These are phyloP conservation scores for Enteromius mattozi DNA, from an alignment of 2,797 vertebrate species.

Conservation along the genomic window DNA sequence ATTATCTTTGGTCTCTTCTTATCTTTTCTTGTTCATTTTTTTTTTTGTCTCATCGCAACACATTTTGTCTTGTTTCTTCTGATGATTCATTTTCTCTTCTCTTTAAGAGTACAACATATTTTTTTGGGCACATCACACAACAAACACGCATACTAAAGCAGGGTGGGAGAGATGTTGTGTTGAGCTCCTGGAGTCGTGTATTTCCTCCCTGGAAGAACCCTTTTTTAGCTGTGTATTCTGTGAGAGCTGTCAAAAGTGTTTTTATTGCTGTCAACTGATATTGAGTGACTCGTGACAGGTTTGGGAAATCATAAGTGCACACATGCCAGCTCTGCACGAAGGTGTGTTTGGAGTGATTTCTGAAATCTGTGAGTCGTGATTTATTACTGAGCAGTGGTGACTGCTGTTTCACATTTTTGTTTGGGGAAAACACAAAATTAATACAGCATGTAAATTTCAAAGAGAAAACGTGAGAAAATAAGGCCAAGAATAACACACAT, in stretches of 20 bases:
- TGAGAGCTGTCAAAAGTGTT: slow-evolving; percentile 28
- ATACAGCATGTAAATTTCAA: slow-evolving; percentile 49
- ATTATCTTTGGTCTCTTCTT: neutral
- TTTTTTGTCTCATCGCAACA: neutral
- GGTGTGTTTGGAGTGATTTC: slow-evolving; percentile 8
- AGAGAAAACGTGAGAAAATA: slow-evolving; percentile 39
- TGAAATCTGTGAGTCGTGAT: slow-evolving; percentile 19
- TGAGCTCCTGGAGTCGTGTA: neutral
- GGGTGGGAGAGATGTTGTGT: neutral
- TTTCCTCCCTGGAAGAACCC: slow-evolving; percentile 12
- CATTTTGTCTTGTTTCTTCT: neutral
- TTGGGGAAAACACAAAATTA: slow-evolving; percentile 52
- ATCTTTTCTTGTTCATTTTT: neutral
- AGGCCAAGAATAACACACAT: slow-evolving; percentile 59
- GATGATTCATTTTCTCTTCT: neutral
- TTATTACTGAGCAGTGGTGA: slow-evolving; percentile 20
- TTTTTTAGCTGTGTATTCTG: slow-evolving; percentile 29
- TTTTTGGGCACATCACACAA: neutral
- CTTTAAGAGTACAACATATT: neutral
- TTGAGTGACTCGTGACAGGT: slow-evolving; percentile 18
- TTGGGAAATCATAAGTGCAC: slow-evolving; percentile 32
- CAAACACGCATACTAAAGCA: neutral
- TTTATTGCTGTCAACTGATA: slow-evolving; percentile 35
- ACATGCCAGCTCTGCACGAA: slow-evolving; percentile 2
- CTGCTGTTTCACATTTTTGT: slow-evolving; percentile 31